These are phyloP conservation scores for Ambastaia sidthimunki DNA, from an alignment of 2,797 vertebrate genomes.

Conservation along the genomic window DNA sequence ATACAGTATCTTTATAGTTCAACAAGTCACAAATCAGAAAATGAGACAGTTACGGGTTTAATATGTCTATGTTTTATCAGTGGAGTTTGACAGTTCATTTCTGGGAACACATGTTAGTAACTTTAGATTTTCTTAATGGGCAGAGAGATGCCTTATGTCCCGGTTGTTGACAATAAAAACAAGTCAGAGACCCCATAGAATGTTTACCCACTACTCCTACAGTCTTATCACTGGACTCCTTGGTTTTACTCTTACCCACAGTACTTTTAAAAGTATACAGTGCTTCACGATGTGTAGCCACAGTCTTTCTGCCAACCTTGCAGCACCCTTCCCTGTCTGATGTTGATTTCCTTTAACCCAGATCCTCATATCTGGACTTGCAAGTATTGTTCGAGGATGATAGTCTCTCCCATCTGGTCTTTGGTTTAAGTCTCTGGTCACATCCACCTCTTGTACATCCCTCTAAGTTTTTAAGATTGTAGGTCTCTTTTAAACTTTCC, in stretches of 20 bases:
- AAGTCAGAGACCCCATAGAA: background rate
- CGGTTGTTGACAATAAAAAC: background rate
- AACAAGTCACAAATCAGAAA: background rate
- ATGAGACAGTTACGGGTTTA: background rate
- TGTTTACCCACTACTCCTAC: background rate
- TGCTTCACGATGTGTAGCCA: background rate
- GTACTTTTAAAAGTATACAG: background rate
- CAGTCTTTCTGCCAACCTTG: background rate
- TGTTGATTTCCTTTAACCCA: conserved; percentile 32
- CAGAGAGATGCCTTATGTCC: conserved; percentile 1
- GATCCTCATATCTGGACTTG: background rate
- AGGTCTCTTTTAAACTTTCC: background rate
- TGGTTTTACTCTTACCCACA: background rate
- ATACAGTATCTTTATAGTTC: background rate
- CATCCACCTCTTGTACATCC: conserved; percentile 13
- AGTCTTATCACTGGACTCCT: background rate
- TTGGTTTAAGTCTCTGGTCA: background rate
- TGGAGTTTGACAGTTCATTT: background rate
- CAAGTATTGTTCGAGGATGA: conserved; percentile 29
- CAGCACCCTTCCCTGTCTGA: conserved; percentile 8
- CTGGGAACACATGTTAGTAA: background rate
- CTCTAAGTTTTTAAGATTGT: background rate
- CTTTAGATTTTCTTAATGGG: background rate
- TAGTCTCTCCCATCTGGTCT: background rate
- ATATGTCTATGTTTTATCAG: background rate